A percentile compares a stretch with the other conserved stretches of the same genome.
Evolutionary conservation across 1,140 invertebrate genomes (phyloP).

Genomic region (Battus philenor): DNA sequence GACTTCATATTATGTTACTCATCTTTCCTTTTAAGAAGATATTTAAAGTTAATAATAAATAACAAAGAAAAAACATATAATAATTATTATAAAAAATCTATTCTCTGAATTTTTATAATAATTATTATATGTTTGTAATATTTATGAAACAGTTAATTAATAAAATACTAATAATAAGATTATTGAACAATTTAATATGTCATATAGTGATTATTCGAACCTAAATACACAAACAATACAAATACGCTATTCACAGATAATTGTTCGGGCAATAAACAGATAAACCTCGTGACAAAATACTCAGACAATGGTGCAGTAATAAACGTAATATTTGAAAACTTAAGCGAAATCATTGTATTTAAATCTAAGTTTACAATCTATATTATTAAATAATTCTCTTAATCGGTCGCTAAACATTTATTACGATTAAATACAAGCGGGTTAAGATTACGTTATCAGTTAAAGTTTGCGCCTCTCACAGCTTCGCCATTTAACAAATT

Average conservation of each 20-base stretch:
- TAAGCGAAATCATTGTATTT: not conserved
- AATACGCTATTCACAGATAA: not conserved
- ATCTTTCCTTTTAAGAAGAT: too few species aligned
- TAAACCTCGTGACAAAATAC: not conserved
- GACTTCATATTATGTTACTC: too few species aligned
- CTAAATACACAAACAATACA: not conserved
- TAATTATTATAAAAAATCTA: too few species aligned
- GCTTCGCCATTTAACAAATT: conserved; percentile 42
- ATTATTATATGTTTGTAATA: too few species aligned
- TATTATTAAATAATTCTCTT: conserved; percentile 3
- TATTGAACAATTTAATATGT: not conserved
- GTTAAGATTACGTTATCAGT: conserved; percentile 47
- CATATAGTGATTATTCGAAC: not conserved
- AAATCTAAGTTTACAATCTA: conserved; percentile 3
- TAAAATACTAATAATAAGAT: not conserved
- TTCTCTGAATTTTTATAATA: too few species aligned
- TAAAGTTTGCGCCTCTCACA: conserved; percentile 24
- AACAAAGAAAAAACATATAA: too few species aligned
- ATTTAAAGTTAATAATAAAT: too few species aligned
- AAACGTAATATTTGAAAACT: not conserved
- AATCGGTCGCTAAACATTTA: conserved; percentile 21
- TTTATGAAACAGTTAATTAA: not conserved
- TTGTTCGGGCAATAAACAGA: not conserved
- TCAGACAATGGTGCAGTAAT: conserved; percentile 2
- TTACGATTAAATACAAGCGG: conserved; percentile 22